Evolutionary conservation across 2,888 invertebrate genomes (phyloP).

Genomic region (Hybos culiciformis): DNA sequence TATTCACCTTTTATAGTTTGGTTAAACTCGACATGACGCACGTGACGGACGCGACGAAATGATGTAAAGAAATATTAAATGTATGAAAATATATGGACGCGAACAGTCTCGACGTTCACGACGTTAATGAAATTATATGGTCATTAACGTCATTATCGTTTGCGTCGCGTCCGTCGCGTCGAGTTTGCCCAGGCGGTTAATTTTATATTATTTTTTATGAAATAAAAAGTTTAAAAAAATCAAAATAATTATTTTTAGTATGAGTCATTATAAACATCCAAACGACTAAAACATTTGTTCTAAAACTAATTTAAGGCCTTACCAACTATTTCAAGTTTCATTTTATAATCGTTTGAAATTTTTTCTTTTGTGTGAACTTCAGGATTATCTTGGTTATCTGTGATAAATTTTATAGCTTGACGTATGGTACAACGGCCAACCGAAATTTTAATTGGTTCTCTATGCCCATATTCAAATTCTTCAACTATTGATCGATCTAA

Average conservation of each 20-base stretch:
- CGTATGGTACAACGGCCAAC: slow-evolving; percentile 52
- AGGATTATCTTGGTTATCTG: slow-evolving; percentile 49
- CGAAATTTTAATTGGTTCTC: slow-evolving; percentile 47
- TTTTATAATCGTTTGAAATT: slow-evolving; percentile 55
- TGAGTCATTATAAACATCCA: not conserved
- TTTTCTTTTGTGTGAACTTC: slow-evolving; percentile 39
- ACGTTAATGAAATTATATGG: no score
- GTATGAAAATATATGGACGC: no score
- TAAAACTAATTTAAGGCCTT: slow-evolving; percentile 12
- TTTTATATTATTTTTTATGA: no score
- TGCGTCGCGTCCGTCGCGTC: no score
- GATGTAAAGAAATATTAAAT: no score
- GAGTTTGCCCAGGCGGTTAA: no score
- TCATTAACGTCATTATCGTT: no score
- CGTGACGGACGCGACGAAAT: no score
- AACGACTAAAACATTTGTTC: not conserved
- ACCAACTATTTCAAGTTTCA: slow-evolving; percentile 49
- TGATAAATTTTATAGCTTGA: slow-evolving; percentile 50
- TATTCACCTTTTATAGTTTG: no score
- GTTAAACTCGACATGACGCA: no score
- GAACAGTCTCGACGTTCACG: no score
- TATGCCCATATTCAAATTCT: slow-evolving; percentile 51
- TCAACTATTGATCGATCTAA: slow-evolving; percentile 37
- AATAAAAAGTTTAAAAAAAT: no score
- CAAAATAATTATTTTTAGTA: not conserved